Evolutionary conservation across 2,888 invertebrate species (phyloP), one percentile per base, ranked within the genome.

Genomic region (Drosophila rellima): DNA sequence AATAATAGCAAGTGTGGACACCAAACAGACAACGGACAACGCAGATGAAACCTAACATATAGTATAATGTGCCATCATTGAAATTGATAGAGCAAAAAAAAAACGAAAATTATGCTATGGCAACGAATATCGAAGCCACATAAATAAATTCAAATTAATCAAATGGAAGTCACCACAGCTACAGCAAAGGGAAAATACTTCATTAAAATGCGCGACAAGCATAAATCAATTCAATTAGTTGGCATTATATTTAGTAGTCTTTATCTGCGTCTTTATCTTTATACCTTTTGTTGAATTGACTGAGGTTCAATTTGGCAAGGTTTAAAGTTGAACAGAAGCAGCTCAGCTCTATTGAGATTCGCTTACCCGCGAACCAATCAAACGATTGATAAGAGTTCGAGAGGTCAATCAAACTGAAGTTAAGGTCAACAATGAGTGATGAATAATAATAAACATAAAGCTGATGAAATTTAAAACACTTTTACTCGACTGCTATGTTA

Each of bases 221-320:
- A 86, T 86, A 86, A 86, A 86, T 86, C 87, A 86, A 85, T 75
- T 85, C 87, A 86, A 86, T 86, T 86, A 87, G 82, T 72, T 80
- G 82, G 67, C 72, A 82, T 84, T 82, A 82, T 82, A 35, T n/a
- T 35, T 35, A 33, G 31, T 59, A 44, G 55, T 40, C 57, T 73
- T 51, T 61, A 61, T 56, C 59, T 55, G 31, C 18, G 15, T 60
- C 44, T 39, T 20, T 33, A 29, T 55, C 13, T 51, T 60, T 59
- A 55, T 42, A 33, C 29, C 40, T 33, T 18, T 18, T 18, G 7
- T 37, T 5, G 45, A 18, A 26, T 31, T 40, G 54, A 47, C 39
- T 29, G 57, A 42, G 35, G 35, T 15, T 59, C 4, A 45, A 45
- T 47, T 70, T 40, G 44, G 71, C 51, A 56, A 55, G 33, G 45